phyloP scores from a whole-genome alignment of 2,888 invertebrate species.

The Epiblema foenella region DNA sequence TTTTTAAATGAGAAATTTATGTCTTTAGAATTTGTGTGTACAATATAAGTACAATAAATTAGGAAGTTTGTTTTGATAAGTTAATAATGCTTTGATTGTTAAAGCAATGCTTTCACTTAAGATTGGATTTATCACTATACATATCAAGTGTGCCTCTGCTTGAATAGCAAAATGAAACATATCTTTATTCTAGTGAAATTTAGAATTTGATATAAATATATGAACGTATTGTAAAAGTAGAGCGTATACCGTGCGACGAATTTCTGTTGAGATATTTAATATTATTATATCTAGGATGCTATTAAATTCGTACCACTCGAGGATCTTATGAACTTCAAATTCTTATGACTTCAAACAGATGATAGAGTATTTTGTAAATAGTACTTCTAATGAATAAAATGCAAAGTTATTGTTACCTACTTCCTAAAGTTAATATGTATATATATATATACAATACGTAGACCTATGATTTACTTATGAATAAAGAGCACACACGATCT shows the following conservation, averaged over 20 bases:
- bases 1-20: slow-evolving; percentile 24
- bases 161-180: slow-evolving; percentile 79
- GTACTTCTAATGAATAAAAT: slow-evolving; percentile 70
- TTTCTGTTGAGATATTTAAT: slow-evolving; percentile 79
- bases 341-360: slow-evolving; percentile 83
- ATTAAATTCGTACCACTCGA: slow-evolving; percentile 77
- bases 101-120: slow-evolving; percentile 74
- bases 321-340: slow-evolving; percentile 82
- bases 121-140: slow-evolving; percentile 70
- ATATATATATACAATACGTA: slow-evolving; percentile 38
- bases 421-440: slow-evolving; percentile 49
- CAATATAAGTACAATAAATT: slow-evolving; percentile 33
- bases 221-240: slow-evolving; percentile 64
- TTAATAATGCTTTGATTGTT: slow-evolving; percentile 70
- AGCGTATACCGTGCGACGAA: slow-evolving; percentile 75
- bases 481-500: slow-evolving; percentile 24
- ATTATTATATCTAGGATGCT: slow-evolving; percentile 76
- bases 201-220: slow-evolving; percentile 71
- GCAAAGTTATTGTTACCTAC: slow-evolving; percentile 63
- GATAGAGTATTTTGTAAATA: slow-evolving; percentile 80
- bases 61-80: slow-evolving; percentile 27
- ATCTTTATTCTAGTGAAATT: slow-evolving; percentile 78
- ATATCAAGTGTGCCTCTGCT: slow-evolving; percentile 85
- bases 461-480: slow-evolving; percentile 30
- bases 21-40: slow-evolving; percentile 36